These are phyloP conservation scores for Liposcelis brunnea DNA, from an alignment of 2,888 invertebrate species.

Conservation along the genomic window DNA sequence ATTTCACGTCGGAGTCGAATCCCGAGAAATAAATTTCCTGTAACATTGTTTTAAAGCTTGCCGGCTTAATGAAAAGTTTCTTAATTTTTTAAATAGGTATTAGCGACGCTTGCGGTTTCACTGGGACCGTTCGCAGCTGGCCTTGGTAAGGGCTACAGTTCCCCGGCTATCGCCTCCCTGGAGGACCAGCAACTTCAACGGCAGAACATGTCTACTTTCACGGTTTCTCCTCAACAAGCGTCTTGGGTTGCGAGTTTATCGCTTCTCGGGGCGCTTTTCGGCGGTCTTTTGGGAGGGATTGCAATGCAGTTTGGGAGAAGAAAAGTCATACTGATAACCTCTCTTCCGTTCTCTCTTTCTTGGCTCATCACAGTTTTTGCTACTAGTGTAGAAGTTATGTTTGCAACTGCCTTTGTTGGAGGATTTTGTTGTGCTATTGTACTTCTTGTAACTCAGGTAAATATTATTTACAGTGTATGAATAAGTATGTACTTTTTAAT, in stretches of 20 bases:
- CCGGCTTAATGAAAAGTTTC: too few relatives aligned
- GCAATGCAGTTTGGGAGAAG: constrained; percentile 58
- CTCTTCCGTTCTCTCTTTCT: constrained; percentile 57
- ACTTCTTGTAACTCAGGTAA: constrained; percentile 55
- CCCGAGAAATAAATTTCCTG: not conserved
- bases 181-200: constrained; percentile 36
- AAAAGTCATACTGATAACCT: constrained; percentile 48
- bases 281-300: constrained; percentile 61
- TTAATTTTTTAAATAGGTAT: constrained; percentile 33
- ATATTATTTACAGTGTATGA: constrained; percentile 6
- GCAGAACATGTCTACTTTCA: constrained; percentile 15
- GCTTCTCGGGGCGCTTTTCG: constrained; percentile 60
- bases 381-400: constrained; percentile 60
- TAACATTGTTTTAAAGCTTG: too few relatives aligned
- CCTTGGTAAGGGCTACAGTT: constrained; percentile 66
- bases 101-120: constrained; percentile 61
- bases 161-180: constrained; percentile 62
- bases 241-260: constrained; percentile 70
- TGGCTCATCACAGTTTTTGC: constrained; percentile 71
- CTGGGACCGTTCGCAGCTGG: constrained; percentile 65
- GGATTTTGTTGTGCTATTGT: constrained; percentile 67
- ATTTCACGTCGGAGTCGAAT: too few relatives aligned
- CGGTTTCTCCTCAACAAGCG: constrained; percentile 40
- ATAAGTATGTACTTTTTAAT: too few relatives aligned
- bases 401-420: constrained; percentile 66